Conservation (phyloP, 1,140 invertebrate species). For the Drosophila sp. region DNA sequence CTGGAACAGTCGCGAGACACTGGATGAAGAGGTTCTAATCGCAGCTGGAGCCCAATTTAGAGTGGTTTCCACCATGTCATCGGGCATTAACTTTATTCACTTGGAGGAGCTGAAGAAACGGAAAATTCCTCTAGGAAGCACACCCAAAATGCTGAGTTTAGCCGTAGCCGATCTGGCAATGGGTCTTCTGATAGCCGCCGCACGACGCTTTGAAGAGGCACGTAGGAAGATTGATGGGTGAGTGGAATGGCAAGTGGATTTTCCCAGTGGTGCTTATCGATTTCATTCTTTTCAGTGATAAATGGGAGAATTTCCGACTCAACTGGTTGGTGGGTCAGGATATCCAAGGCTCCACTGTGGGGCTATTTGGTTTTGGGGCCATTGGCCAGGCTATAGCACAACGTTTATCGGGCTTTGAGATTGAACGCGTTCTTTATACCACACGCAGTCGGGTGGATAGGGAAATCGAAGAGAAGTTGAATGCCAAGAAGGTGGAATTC, state of each 20-base stretch:
- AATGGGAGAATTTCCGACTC: conserved; percentile 94
- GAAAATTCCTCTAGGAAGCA: conserved; percentile 88
- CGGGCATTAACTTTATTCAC: conserved; percentile 1
- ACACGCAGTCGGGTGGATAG: conserved; percentile 86
- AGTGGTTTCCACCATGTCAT: conserved; percentile 3
- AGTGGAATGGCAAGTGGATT: conserved; percentile 68
- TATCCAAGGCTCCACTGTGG: conserved; percentile 91
- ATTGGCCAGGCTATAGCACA: conserved; percentile 90
- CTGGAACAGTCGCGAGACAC: conserved; percentile 4
- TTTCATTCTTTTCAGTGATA: conserved; percentile 85
- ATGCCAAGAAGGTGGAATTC: conserved; percentile 88
- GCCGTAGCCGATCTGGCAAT: conserved; percentile 95
- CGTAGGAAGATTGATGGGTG: conserved; percentile 73
- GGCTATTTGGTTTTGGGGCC: conserved; percentile 93
- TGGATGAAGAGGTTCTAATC: background rate
- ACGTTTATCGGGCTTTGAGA: conserved; percentile 89
- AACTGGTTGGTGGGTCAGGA: conserved; percentile 94
- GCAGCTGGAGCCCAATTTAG: background rate
- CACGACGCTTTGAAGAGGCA: conserved; percentile 92
- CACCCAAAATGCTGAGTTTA: conserved; percentile 94
- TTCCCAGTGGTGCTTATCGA: no score
- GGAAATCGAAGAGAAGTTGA: conserved; percentile 87
- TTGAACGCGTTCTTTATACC: conserved; percentile 89
- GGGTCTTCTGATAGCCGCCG: conserved; percentile 76
- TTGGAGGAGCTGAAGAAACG: conserved; percentile 3